These are phyloP conservation scores for Isoperla grammatica DNA, from an alignment of 2,888 invertebrate genomes.

Conservation along the genomic window DNA sequence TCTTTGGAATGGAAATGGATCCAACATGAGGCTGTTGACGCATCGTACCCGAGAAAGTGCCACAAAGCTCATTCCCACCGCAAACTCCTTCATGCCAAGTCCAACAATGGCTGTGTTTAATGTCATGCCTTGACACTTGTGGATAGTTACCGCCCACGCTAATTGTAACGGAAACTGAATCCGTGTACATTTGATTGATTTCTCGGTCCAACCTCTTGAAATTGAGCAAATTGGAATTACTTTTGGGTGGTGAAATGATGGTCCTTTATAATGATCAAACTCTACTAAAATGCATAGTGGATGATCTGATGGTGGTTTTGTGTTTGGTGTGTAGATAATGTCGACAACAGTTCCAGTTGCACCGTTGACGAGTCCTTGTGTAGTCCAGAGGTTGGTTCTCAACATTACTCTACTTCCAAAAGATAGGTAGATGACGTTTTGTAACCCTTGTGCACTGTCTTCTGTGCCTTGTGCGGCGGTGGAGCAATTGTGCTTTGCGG, in stretches of 20 bases:
- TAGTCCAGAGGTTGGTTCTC: neutral
- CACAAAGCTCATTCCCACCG: neutral
- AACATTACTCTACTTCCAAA: neutral
- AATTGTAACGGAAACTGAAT: conserved; percentile 1
- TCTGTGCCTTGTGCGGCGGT: neutral
- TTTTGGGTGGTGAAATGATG: neutral
- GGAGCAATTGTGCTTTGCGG: neutral
- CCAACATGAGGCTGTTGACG: no score
- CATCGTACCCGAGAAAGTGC: neutral
- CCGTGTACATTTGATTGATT: neutral
- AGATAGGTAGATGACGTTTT: neutral
- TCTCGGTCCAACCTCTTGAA: conserved; percentile 1
- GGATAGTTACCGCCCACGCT: neutral
- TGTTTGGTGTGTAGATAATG: neutral
- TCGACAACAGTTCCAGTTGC: no score
- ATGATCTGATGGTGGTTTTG: neutral
- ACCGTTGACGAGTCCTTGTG: no score
- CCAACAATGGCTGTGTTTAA: neutral
- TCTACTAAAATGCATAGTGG: neutral
- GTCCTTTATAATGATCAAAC: neutral
- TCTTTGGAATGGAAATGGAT: no score
- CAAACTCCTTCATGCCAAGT: neutral
- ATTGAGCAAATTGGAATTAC: neutral
- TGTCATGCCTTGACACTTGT: conserved; percentile 1
- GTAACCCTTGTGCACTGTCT: neutral